phyloP scores from a whole-genome alignment of 2,888 invertebrate species.

The Empis stercorea region DNA sequence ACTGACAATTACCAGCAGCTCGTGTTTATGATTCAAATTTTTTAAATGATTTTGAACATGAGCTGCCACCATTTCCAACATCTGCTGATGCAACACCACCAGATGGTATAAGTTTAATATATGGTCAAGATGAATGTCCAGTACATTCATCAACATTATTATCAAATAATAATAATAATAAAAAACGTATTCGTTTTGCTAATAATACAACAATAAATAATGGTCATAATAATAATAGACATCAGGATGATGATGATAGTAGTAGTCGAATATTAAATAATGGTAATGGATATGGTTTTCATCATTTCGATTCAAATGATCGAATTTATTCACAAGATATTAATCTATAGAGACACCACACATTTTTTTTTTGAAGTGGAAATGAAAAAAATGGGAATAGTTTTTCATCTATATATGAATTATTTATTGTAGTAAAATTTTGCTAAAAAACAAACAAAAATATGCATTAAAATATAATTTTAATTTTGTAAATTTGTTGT shows the following conservation, averaged over 20 bases:
- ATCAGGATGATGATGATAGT: no score
- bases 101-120: slow-evolving; percentile 18
- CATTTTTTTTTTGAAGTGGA: no score
- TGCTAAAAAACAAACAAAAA: no score
- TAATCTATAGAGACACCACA: slow-evolving; percentile 15
- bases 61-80: slow-evolving; percentile 15
- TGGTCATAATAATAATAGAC: slow-evolving; percentile 6
- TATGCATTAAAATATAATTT: no score
- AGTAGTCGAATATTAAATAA: neutral
- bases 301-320: slow-evolving; percentile 14
- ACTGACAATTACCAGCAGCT: slow-evolving; percentile 20
- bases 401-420: no score
- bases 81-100: slow-evolving; percentile 11
- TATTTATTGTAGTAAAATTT: no score
- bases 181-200: slow-evolving; percentile 18
- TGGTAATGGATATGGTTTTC: slow-evolving; percentile 2
- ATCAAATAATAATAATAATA: slow-evolving; percentile 1
- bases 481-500: no score
- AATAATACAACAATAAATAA: slow-evolving; percentile 12
- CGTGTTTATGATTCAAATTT: slow-evolving; percentile 50
- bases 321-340: slow-evolving; percentile 18
- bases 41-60: slow-evolving; percentile 34
- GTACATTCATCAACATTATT: slow-evolving; percentile 10
- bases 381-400: no score
- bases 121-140: slow-evolving; percentile 16